Base-by-base conservation (phyloP, 2,888 invertebrate species). In the Cremastinae sp. region DNA sequence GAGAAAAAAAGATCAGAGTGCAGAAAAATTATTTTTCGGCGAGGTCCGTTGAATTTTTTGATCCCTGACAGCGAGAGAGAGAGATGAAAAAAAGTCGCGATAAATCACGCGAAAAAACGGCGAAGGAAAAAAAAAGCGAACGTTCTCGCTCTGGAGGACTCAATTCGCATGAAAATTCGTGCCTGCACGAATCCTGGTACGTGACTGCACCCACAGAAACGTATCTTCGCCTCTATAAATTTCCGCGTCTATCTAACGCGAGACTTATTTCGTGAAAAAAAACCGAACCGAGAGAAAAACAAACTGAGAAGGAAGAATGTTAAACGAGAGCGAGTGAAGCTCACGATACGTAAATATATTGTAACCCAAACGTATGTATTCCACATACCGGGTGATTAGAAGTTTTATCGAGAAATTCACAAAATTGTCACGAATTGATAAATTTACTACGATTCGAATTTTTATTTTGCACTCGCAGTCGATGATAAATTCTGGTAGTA, bases 131-230 rank as follows among this genome's bases (percentile, higher is more conserved):
- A 14, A 28, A 61, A n/a, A 16, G 16, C 45, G 14, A 12, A 65
- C 14, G 12, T 61, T 55, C 37, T 35, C 28, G 12, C 2, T 28
- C 2, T 9, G 56, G 56, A 71, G 55, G 47, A 65, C 72, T 72
- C 72, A 64, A 65, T 65, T 65, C 58, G 20, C 41, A 12, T 41
- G 37, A 59, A 61, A 71, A 55, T 59, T 55, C 53, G 73, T 73
- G 66, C 66, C 59, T 69, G 51, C 69, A 59, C 69, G 69, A 61
- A 69, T 59, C 59, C 69, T 66, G 66, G 73, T 73, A 66, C 73
- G 45, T 55, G 43, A 28, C 45, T 66, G 73, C 66, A 66, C 66
- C 59, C 66, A 53, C 22, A 47, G 35, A 61, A 47, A 20, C 64
- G 37, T 14, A 59, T 43, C 20, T 65, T 49, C 28, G 16, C 28